Evolutionary conservation across 2,888 invertebrate genomes (phyloP).

Genomic region (Brachyptera putata): DNA sequence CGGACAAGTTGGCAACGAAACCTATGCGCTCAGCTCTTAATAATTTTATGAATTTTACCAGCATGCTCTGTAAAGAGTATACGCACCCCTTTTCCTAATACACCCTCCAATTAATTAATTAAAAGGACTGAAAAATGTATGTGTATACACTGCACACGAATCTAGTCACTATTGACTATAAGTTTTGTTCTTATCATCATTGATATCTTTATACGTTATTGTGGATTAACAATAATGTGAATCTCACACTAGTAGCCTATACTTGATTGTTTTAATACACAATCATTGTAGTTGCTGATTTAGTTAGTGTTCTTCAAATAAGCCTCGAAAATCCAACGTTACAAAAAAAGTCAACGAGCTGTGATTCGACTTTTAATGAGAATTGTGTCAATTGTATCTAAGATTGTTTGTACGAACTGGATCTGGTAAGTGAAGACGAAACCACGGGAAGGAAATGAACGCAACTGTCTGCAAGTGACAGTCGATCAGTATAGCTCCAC

Average conservation of each 20-base stretch:
- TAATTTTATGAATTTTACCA: constrained; percentile 33
- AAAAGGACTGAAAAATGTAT: constrained; percentile 32
- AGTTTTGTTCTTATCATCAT: neutral
- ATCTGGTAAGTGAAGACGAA: no score
- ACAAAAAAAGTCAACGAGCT: no score
- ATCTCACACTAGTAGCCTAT: no score
- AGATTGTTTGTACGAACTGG: neutral
- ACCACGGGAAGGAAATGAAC: constrained; percentile 11
- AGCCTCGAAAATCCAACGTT: no score
- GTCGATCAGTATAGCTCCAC: constrained; percentile 6
- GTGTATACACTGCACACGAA: constrained; percentile 29
- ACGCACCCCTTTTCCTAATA: constrained; percentile 29
- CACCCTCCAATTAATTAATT: constrained; percentile 32
- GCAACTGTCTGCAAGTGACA: constrained; percentile 11
- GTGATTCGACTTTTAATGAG: no score
- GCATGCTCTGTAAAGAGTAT: constrained; percentile 29
- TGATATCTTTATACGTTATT: no score
- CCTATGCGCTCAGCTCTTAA: constrained; percentile 27
- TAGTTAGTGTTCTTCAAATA: no score
- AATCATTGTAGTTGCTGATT: no score
- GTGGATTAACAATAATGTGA: no score
- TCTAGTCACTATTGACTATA: neutral
- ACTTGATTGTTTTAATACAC: no score
- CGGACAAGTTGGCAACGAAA: constrained; percentile 27
- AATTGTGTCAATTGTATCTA: no score